Evolutionary conservation across 2,797 vertebrate species (phyloP), one percentile per base, ranked within the genome.

Genomic region (Hybognathus amarus): DNA sequence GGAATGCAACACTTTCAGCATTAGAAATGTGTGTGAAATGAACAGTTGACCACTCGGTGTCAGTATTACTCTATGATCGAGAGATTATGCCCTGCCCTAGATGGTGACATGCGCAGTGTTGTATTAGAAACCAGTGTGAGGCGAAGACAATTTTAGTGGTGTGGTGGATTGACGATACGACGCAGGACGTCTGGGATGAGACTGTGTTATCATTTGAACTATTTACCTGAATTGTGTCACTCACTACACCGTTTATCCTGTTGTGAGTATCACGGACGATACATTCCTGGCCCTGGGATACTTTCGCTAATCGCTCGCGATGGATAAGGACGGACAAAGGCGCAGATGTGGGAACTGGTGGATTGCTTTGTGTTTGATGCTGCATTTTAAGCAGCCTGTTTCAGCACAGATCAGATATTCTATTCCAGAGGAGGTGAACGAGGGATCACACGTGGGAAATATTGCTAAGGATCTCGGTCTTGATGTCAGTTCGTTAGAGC

Each of bases 391-490:
- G n/a, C 76, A 79, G 38, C 70, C 63, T 11, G 85, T 80, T 67
- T 86, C 33, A 4, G 90, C 90, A 87, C 90, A 96, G 87, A 89
- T 95, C 76, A 89, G 90, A 61, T 96, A 96, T 78, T 93, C 93
- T 1, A 69, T 96, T 54, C 87, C 88, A 0, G 96, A 96, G 83
- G 95, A 96, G 86, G 90, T 93, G 8, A 92, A 93, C n/a, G 92
- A 92, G 27, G 95, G 94, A 76, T 91, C 91, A 17, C 87, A 93
- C 83, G 93, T 96, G 77, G 96, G 95, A 61, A 94, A 94, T 82
- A 89, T 95, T 5, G 94, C 94, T 0, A 95, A 95, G 87, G 95
- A 96, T 87, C 89, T 96, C 64, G 94, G 93, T 22, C 88, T 96
- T 69, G 94, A 95, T 64, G 82, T 90, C 27, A 64, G 36, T 3